A percentile compares a stretch with the other conserved stretches of the same genome.
phyloP scores from a whole-genome alignment of 2,797 vertebrate species.

The Acropternis orthonyx region DNA sequence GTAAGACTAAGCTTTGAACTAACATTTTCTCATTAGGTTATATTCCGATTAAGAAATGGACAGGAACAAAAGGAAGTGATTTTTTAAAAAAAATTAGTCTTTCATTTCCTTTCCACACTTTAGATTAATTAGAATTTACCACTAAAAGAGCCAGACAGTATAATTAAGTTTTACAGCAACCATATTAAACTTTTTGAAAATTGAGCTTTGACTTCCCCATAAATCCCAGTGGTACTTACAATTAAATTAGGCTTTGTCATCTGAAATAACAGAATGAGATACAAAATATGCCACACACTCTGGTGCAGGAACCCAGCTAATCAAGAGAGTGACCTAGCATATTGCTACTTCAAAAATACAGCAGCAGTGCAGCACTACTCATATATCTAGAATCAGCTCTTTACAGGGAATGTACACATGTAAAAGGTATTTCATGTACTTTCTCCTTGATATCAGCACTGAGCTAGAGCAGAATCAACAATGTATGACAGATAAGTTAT shows the following conservation, averaged over 20 bases:
- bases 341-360: not conserved
- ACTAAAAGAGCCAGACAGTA: conserved; percentile 49
- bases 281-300: not conserved
- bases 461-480: not conserved
- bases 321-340: not conserved
- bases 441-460: not conserved
- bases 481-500: not conserved
- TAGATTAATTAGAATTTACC: conserved; percentile 65
- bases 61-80: conserved; percentile 41
- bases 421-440: not conserved
- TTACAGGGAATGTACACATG: not conserved
- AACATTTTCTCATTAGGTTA: conserved; percentile 44
- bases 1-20: conserved; percentile 27
- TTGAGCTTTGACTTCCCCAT: conserved; percentile 15
- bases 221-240: conserved; percentile 41
- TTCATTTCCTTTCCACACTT: conserved; percentile 52
- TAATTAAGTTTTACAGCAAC: conserved; percentile 58
- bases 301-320: not conserved
- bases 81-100: not conserved
- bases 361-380: not conserved
- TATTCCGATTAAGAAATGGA: conserved; percentile 36
- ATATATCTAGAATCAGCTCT: not conserved
- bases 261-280: conserved; percentile 26
- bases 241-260: conserved; percentile 55
- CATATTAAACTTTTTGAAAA: conserved; percentile 58